A percentile compares a stretch with the other conserved stretches of the same genome.
phyloP scores from a whole-genome alignment of 1,140 invertebrate genomes.

The Rhopalosiphum maidis region DNA sequence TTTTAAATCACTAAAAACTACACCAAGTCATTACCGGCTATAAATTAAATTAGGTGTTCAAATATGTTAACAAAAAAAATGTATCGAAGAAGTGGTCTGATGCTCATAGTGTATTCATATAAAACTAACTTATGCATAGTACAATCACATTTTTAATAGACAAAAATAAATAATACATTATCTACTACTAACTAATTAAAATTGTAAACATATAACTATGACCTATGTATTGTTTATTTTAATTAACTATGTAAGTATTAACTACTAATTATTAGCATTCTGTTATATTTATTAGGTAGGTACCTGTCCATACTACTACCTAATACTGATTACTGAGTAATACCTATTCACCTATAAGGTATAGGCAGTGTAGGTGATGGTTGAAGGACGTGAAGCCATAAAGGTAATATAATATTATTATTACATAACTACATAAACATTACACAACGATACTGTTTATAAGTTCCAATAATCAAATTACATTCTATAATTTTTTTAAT shows the following conservation, averaged over 20 bases:
- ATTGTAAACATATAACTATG: too few species aligned
- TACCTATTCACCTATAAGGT: too few species aligned
- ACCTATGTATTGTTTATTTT: neutral
- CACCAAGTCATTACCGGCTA: neutral
- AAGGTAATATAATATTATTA: neutral
- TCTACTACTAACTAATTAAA: too few species aligned
- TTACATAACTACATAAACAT: neutral
- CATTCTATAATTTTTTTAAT: too few species aligned
- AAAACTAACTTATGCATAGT: neutral
- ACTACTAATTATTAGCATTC: neutral
- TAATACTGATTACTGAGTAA: too few species aligned
- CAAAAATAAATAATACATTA: neutral
- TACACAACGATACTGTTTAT: neutral
- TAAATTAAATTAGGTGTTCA: neutral
- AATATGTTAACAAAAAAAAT: neutral
- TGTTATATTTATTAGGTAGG: neutral
- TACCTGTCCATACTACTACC: neutral
- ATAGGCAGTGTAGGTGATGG: neutral
- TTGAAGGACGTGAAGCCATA: too few species aligned
- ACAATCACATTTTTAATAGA: neutral
- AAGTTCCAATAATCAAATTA: neutral
- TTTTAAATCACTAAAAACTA: neutral
- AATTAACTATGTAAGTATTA: neutral
- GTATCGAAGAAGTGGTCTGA: neutral
- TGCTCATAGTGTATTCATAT: neutral